Percentiles rank a stretch among this genome's conserved stretches.
Evolutionary conservation across 1,140 invertebrate genomes (phyloP).

Genomic region (Babylonia areolata): DNA sequence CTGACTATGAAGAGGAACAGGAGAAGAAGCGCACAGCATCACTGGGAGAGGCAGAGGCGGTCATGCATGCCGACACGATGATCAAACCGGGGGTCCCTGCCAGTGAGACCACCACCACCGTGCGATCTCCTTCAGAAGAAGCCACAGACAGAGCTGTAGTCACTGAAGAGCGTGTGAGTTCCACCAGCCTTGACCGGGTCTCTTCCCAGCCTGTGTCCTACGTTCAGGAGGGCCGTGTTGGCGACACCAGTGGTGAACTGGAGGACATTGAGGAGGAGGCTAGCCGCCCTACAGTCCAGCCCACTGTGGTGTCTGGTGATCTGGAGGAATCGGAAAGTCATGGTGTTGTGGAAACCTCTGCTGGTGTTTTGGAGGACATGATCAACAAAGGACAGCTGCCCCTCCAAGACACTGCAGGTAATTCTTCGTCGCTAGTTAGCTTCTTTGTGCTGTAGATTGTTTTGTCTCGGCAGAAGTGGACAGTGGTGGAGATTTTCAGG

Average conservation of each 20-base stretch:
- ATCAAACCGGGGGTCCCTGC: slow-evolving; percentile 59
- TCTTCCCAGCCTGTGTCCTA: slow-evolving; percentile 41
- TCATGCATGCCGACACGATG: slow-evolving; percentile 64
- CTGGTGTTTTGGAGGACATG: slow-evolving; percentile 46
- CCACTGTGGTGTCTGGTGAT: slow-evolving; percentile 46
- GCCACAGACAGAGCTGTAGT: slow-evolving; percentile 28
- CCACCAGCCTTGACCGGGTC: slow-evolving; percentile 48
- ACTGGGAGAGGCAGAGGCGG: slow-evolving; percentile 61
- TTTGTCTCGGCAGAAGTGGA: too few species aligned
- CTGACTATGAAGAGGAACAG: slow-evolving; percentile 51
- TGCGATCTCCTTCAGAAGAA: slow-evolving; percentile 52
- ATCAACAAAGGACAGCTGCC: slow-evolving; percentile 35
- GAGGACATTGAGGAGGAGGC: slow-evolving; percentile 30
- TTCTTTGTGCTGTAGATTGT: too few species aligned
- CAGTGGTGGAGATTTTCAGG: too few species aligned
- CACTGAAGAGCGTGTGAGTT: slow-evolving; percentile 48
- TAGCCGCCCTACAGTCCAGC: slow-evolving; percentile 45
- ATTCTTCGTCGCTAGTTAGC: background rate
- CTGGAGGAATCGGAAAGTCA: slow-evolving; percentile 43
- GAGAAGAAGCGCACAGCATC: slow-evolving; percentile 39
- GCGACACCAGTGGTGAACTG: background rate
- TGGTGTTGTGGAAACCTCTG: slow-evolving; percentile 44
- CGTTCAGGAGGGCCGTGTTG: background rate
- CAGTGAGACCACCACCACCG: slow-evolving; percentile 46
- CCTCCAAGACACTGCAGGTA: slow-evolving; percentile 44